These are phyloP conservation scores for Rallus limicola DNA, from an alignment of 2,113 vertebrate species.

Conservation along the genomic window DNA sequence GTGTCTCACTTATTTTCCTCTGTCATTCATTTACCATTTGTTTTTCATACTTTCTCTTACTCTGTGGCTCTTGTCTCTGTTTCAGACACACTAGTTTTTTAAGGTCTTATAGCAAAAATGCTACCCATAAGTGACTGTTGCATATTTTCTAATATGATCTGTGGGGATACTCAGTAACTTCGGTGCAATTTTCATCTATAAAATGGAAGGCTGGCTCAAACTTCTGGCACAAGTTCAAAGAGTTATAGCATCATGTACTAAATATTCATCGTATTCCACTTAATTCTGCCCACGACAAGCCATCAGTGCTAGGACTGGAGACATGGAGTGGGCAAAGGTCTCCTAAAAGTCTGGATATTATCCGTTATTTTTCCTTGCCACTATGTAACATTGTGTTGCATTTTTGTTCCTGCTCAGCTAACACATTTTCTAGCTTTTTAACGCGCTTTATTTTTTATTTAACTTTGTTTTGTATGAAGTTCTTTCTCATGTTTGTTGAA, in stretches of 20 bases:
- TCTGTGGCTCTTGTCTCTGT: background rate
- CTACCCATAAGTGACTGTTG: background rate
- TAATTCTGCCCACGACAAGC: background rate
- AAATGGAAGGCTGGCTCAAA: background rate
- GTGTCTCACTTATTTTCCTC: background rate
- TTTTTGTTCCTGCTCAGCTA: background rate
- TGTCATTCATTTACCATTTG: background rate
- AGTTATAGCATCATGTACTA: background rate
- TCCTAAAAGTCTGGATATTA: background rate
- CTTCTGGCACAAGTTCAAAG: background rate
- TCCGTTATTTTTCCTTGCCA: background rate
- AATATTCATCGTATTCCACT: background rate
- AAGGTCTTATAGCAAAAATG: background rate
- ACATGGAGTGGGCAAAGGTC: background rate
- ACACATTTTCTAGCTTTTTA: background rate
- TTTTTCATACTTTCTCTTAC: background rate
- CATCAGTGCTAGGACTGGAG: background rate
- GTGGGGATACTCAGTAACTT: background rate
- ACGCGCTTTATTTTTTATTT: background rate
- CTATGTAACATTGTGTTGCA: background rate
- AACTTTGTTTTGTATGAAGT: background rate
- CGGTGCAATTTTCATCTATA: background rate
- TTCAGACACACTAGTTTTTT: background rate
- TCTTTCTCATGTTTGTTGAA: background rate
- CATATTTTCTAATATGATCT: background rate